A percentile compares a stretch with the other conserved stretches of the same genome.
Conservation (phyloP, 2,888 invertebrate genomes). For the Prionchulus punctatus region DNA sequence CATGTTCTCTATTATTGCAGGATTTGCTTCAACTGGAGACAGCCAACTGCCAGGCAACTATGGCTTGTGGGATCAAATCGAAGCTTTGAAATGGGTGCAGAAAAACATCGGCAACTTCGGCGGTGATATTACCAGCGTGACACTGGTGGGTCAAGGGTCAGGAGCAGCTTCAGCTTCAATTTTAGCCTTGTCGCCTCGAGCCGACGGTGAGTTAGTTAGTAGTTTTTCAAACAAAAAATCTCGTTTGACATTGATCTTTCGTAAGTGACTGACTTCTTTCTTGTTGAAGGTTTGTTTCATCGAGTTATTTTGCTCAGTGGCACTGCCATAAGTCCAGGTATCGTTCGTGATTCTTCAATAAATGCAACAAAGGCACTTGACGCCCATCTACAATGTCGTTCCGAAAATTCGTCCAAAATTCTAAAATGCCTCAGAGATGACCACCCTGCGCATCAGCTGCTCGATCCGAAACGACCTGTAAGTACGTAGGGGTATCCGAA, state of each 20-base stretch:
- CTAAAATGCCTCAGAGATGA: constrained; percentile 27
- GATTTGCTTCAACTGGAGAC: constrained; percentile 30
- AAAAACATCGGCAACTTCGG: constrained; percentile 14
- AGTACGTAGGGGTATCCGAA: background rate
- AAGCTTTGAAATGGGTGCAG: constrained; percentile 25
- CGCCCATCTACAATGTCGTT: constrained; percentile 15
- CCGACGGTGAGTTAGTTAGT: constrained; percentile 20
- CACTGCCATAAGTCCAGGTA: constrained; percentile 27
- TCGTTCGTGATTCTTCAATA: constrained; percentile 26
- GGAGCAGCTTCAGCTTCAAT: constrained; percentile 28
- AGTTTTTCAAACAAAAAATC: no score
- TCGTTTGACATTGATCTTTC: background rate
- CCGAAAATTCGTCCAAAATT: constrained; percentile 24
- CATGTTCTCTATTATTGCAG: no score
- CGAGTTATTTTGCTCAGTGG: constrained; percentile 27
- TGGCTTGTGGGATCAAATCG: constrained; percentile 25
- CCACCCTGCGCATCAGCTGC: constrained; percentile 24
- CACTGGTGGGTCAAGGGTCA: constrained; percentile 26
- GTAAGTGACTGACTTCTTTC: background rate
- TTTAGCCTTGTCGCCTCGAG: constrained; percentile 26
- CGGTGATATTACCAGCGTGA: constrained; percentile 7
- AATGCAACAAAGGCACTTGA: constrained; percentile 30
- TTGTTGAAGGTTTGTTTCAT: constrained; percentile 10
- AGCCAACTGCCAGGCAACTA: constrained; percentile 25
- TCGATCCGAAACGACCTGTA: constrained; percentile 18